Evolutionary conservation across 2,888 invertebrate genomes (phyloP).

Genomic region (Rotaria socialis): DNA sequence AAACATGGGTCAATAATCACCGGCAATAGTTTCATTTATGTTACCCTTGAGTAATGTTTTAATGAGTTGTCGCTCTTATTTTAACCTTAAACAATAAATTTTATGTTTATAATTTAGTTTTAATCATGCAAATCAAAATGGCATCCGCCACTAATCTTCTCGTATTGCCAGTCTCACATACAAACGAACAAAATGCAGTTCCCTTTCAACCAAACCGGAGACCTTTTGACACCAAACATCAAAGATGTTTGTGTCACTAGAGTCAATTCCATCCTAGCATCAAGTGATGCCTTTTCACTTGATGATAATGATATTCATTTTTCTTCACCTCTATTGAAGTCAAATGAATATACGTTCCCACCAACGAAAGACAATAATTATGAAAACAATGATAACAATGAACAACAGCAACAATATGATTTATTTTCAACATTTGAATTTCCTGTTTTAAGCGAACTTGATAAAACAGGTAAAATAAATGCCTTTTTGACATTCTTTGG

Average conservation of each 20-base stretch:
- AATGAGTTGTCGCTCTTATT: too few relatives aligned
- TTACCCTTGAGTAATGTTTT: too few relatives aligned
- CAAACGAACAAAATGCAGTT: not conserved
- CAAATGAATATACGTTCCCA: not conserved
- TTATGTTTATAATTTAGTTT: not conserved
- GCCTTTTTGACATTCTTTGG: too few relatives aligned
- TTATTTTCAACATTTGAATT: not conserved
- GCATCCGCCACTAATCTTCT: not conserved
- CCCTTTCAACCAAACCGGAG: not conserved
- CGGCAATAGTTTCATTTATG: too few relatives aligned
- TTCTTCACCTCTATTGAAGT: not conserved
- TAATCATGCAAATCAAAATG: not conserved
- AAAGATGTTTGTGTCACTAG: not conserved
- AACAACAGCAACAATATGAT: not conserved
- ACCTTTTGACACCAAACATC: not conserved
- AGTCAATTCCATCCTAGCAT: not conserved
- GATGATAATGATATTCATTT: not conserved
- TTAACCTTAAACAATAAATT: too few relatives aligned
- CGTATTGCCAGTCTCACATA: not conserved
- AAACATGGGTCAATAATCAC: too few relatives aligned
- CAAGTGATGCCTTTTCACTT: not conserved
- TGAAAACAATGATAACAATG: conserved; percentile 10
- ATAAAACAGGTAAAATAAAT: not conserved
- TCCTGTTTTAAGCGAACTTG: conserved; percentile 1
- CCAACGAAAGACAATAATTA: not conserved